Evolutionary conservation across 2,113 vertebrate species (phyloP).

Genomic region (Petrocephalus microphthalmus): DNA sequence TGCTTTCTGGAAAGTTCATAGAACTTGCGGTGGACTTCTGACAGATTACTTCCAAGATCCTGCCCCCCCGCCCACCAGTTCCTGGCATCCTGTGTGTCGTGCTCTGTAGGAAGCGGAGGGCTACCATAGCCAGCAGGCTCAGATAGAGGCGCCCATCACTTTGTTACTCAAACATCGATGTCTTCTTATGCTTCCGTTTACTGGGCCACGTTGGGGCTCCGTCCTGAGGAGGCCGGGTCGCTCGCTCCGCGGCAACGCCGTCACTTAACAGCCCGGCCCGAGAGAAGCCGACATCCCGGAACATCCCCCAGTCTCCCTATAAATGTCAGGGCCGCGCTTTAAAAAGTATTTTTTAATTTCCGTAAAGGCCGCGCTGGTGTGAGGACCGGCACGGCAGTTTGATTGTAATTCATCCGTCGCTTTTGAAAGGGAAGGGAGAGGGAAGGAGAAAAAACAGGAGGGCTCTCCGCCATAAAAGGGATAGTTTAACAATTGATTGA

Average conservation of each 20-base stretch:
- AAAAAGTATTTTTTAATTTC: slow-evolving; percentile 34
- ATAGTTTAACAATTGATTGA: slow-evolving; percentile 76
- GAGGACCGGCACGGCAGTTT: slow-evolving; percentile 18
- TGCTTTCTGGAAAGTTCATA: slow-evolving; percentile 46
- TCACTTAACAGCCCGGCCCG: not conserved
- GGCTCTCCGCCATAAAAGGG: slow-evolving; percentile 64
- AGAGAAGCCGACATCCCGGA: not conserved
- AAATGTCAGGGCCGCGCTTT: slow-evolving; percentile 6
- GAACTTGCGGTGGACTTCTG: slow-evolving; percentile 53
- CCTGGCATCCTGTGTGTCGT: not conserved
- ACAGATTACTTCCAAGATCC: slow-evolving; percentile 38
- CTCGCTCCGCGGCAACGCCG: not conserved
- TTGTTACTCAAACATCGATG: not conserved
- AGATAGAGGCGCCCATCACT: too few relatives aligned
- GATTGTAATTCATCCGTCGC: slow-evolving; percentile 20
- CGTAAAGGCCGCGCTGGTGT: slow-evolving; percentile 40
- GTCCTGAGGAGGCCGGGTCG: not conserved
- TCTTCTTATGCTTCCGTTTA: not conserved
- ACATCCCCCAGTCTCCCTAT: not conserved
- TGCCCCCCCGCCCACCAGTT: not conserved
- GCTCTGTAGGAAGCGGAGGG: not conserved
- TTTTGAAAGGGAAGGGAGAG: slow-evolving; percentile 35
- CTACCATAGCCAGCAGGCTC: not conserved
- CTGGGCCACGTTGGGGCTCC: not conserved
- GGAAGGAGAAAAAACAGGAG: slow-evolving; percentile 35